These are phyloP conservation scores for Drosophila obscura DNA, from an alignment of 1,140 invertebrate species.

Conservation along the genomic window DNA sequence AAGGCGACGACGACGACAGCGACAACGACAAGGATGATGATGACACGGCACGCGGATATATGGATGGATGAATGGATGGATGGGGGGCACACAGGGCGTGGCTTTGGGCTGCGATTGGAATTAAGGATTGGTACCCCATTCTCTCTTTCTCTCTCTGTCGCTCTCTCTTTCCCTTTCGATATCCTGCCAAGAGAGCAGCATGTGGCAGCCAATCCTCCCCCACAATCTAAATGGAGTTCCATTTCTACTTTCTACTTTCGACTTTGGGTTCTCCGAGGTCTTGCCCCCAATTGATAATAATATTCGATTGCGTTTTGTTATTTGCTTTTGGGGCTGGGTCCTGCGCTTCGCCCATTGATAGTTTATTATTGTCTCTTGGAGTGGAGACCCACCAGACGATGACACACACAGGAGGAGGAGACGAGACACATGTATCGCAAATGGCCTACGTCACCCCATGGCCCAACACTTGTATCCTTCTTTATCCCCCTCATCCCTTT, in stretches of 20 bases:
- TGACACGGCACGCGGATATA: slow-evolving; percentile 30
- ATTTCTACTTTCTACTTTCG: slow-evolving; percentile 8
- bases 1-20: slow-evolving; percentile 59
- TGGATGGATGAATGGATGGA: slow-evolving; percentile 2
- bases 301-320: slow-evolving; percentile 78
- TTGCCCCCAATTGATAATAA: slow-evolving; percentile 73
- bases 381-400: slow-evolving; percentile 24
- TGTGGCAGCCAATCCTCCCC: slow-evolving; percentile 64
- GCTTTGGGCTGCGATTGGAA: slow-evolving; percentile 49
- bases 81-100: slow-evolving; percentile 15
- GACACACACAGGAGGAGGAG: slow-evolving; percentile 45
- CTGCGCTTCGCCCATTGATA: slow-evolving; percentile 50
- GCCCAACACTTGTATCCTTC: neutral
- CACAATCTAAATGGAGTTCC: slow-evolving; percentile 46
- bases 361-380: slow-evolving; percentile 76
- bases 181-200: slow-evolving; percentile 67
- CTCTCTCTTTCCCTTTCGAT: slow-evolving; percentile 1
- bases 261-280: slow-evolving; percentile 45
- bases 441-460: slow-evolving; percentile 53
- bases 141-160: no score
- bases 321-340: slow-evolving; percentile 73
- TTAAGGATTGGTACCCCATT: slow-evolving; percentile 25
- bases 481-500: neutral
- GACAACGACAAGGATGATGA: slow-evolving; percentile 1
- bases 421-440: slow-evolving; percentile 48